These are phyloP conservation scores for Pedetes capensis DNA, from an alignment of 2,113 vertebrate genomes.

Conservation along the genomic window DNA sequence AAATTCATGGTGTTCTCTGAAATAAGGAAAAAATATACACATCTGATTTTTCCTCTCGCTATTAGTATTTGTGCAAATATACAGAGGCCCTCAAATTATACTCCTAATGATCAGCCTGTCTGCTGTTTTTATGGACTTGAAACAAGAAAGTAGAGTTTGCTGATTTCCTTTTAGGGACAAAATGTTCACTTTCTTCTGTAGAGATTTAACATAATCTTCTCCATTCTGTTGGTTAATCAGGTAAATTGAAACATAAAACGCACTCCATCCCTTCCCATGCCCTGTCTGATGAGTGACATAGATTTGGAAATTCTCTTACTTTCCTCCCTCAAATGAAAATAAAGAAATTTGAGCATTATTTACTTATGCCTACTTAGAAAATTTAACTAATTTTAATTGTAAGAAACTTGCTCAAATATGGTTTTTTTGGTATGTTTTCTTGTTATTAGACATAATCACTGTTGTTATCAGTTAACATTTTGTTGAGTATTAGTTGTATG, in stretches of 20 bases:
- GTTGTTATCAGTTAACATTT: background rate
- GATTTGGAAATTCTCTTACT: background rate
- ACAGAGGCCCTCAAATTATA: background rate
- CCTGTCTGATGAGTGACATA: background rate
- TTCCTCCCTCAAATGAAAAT: background rate
- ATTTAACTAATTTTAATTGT: background rate
- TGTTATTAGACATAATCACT: background rate
- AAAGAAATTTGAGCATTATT: background rate
- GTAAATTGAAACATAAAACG: background rate
- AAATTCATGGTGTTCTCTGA: background rate
- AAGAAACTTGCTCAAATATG: background rate
- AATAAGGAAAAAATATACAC: slow-evolving; percentile 42
- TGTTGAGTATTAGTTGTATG: background rate
- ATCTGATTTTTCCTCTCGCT: background rate
- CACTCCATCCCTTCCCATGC: background rate
- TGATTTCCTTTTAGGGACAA: slow-evolving; percentile 34
- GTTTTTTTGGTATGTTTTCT: slow-evolving; percentile 25
- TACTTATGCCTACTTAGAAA: background rate
- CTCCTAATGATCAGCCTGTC: background rate
- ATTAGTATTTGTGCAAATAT: background rate
- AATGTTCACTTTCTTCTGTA: background rate
- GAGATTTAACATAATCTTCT: slow-evolving; percentile 1
- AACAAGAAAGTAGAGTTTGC: slow-evolving; percentile 7
- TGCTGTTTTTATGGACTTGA: background rate
- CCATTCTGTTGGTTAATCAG: background rate